Conservation (phyloP, 1,140 invertebrate genomes). For the Lasaia peninsularis region DNA sequence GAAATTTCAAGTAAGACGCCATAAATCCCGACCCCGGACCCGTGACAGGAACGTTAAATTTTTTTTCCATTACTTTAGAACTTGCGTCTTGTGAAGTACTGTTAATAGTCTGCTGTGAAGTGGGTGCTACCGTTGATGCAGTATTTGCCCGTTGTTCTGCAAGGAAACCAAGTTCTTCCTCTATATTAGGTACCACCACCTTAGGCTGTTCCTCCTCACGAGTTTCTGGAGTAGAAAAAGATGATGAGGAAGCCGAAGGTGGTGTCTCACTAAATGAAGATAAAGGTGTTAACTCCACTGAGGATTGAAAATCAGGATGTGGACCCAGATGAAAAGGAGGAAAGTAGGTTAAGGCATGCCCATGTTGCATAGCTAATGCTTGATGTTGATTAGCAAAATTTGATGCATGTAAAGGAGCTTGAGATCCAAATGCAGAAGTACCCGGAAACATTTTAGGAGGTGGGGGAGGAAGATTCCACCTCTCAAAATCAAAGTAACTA, state of each 20-base stretch:
- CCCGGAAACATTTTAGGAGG: slow-evolving; percentile 82
- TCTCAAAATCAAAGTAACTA: slow-evolving; percentile 84
- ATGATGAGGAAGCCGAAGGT: slow-evolving; percentile 76
- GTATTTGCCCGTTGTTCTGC: slow-evolving; percentile 79
- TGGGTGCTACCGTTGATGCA: slow-evolving; percentile 74
- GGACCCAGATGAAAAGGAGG: slow-evolving; percentile 82
- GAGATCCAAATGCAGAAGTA: slow-evolving; percentile 76
- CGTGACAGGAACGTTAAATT: slow-evolving; percentile 77
- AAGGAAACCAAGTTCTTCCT: slow-evolving; percentile 89
- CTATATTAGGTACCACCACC: slow-evolving; percentile 90
- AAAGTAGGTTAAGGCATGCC: slow-evolving; percentile 83
- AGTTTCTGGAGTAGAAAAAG: slow-evolving; percentile 75
- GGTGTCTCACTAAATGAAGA: slow-evolving; percentile 79
- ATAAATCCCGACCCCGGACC: slow-evolving; percentile 87
- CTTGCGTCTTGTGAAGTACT: slow-evolving; percentile 68
- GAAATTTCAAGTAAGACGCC: slow-evolving; percentile 90
- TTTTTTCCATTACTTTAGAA: slow-evolving; percentile 77
- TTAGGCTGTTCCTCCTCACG: slow-evolving; percentile 84
- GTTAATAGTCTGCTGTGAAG: slow-evolving; percentile 72
- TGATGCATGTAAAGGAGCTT: slow-evolving; percentile 77
- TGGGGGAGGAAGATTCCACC: slow-evolving; percentile 84
- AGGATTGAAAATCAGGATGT: slow-evolving; percentile 81
- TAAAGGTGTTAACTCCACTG: slow-evolving; percentile 81
- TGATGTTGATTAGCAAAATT: slow-evolving; percentile 82
- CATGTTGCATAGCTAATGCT: slow-evolving; percentile 80